These are phyloP conservation scores for Tadarida brasiliensis DNA, from an alignment of 2,797 vertebrate species.

Conservation along the genomic window DNA sequence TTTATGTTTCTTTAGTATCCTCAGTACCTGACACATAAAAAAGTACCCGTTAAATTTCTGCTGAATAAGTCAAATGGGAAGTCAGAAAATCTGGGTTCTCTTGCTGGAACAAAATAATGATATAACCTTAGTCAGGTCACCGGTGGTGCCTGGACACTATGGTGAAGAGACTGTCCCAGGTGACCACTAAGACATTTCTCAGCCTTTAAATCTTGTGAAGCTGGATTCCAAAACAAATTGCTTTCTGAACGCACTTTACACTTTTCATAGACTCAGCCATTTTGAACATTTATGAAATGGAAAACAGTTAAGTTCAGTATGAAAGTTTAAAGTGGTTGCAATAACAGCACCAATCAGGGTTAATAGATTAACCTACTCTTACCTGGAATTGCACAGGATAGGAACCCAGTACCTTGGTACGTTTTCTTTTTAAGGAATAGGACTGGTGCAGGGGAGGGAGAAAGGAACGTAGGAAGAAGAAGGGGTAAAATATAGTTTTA, in stretches of 20 bases:
- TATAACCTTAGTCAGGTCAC: background rate
- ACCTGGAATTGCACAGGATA: background rate
- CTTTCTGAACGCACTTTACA: background rate
- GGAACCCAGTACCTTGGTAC: background rate
- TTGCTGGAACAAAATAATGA: background rate
- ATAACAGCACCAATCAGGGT: background rate
- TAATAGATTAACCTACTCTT: background rate
- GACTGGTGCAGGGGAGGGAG: background rate
- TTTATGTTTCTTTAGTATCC: conserved; percentile 4
- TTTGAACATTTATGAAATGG: background rate
- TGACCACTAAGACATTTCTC: background rate
- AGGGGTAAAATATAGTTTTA: background rate
- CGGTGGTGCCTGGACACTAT: background rate
- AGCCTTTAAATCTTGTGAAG: conserved; percentile 21
- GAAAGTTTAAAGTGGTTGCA: background rate
- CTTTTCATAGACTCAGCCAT: background rate
- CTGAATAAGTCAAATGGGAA: background rate
- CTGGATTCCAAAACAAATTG: conserved; percentile 12
- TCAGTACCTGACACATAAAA: background rate
- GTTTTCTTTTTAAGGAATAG: background rate
- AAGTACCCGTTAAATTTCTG: conserved; percentile 25
- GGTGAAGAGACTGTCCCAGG: background rate
- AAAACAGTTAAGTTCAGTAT: background rate
- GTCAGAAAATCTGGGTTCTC: background rate
- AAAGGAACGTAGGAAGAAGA: background rate